Evolutionary conservation across 1,140 invertebrate species (phyloP).

Genomic region (Cylas formicarius): DNA sequence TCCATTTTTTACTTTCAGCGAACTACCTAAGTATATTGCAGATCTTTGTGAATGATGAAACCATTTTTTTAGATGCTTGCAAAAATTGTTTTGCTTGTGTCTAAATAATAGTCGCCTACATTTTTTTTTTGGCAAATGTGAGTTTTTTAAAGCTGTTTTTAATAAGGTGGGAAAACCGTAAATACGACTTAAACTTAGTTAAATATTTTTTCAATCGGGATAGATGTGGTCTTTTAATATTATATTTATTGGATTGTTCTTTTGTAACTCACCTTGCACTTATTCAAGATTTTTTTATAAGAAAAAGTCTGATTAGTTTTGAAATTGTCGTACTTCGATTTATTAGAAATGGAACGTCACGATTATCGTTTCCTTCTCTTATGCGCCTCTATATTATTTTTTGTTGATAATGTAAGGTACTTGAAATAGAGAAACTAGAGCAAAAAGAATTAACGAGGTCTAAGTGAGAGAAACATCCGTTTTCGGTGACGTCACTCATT

Average conservation of each 20-base stretch:
- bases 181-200: slow-evolving; percentile 2
- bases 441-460: too few species aligned
- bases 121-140: slow-evolving; percentile 4
- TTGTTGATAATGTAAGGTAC: too few species aligned
- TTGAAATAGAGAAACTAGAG: too few species aligned
- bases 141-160: slow-evolving; percentile 3
- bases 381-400: too few species aligned
- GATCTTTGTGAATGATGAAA: neutral
- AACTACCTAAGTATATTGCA: neutral
- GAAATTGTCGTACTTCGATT: too few species aligned
- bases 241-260: slow-evolving; percentile 8
- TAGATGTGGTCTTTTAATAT: slow-evolving; percentile 2
- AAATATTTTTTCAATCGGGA: slow-evolving; percentile 1
- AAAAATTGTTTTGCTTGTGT: too few species aligned
- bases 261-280: slow-evolving; percentile 18
- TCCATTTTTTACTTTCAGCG: neutral
- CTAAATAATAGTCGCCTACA: too few species aligned
- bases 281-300: neutral
- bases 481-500: too few species aligned
- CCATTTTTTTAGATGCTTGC: neutral
- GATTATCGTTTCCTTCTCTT: too few species aligned
- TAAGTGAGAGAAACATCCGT: too few species aligned
- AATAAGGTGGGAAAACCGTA: slow-evolving; percentile 4
- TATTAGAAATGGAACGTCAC: too few species aligned
- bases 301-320: too few species aligned